These are phyloP conservation scores for Drosophila lacicola DNA, from an alignment of 2,888 invertebrate species.

Conservation along the genomic window DNA sequence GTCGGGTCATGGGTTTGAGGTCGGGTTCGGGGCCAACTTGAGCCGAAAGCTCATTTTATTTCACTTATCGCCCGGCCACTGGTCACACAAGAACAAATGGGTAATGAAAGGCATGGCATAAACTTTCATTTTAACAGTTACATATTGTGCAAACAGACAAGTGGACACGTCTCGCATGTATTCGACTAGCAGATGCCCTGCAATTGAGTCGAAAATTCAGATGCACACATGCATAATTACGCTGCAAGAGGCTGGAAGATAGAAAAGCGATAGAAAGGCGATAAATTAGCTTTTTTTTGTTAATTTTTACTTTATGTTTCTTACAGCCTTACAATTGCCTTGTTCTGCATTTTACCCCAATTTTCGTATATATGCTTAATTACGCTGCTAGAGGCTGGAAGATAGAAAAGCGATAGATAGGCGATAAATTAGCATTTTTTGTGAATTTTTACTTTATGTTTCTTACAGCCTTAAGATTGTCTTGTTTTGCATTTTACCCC, in stretches of 20 bases:
- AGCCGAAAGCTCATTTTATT: slow-evolving; percentile 66
- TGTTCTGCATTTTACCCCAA: background rate
- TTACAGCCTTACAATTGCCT: background rate
- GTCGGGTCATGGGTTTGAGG: background rate
- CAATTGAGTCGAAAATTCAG: background rate
- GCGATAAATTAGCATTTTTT: background rate
- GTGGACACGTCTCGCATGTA: background rate
- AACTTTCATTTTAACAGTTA: slow-evolving; percentile 69
- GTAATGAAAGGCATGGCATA: slow-evolving; percentile 70
- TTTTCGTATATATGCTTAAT: background rate
- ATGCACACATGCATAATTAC: background rate
- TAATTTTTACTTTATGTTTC: background rate
- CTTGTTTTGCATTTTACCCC: background rate
- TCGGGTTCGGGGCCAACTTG: slow-evolving; percentile 21
- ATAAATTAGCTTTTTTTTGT: background rate
- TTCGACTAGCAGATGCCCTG: background rate
- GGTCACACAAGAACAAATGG: slow-evolving; percentile 57
- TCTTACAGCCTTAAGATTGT: background rate
- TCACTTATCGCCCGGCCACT: slow-evolving; percentile 78
- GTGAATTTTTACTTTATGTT: background rate
- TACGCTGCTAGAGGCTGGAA: background rate
- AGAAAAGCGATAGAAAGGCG: background rate
- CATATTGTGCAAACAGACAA: slow-evolving; percentile 24
- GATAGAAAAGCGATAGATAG: background rate
- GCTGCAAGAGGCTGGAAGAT: background rate